Conservation (phyloP, 2,113 vertebrate genomes). For the Xyliphius kryptos region DNA sequence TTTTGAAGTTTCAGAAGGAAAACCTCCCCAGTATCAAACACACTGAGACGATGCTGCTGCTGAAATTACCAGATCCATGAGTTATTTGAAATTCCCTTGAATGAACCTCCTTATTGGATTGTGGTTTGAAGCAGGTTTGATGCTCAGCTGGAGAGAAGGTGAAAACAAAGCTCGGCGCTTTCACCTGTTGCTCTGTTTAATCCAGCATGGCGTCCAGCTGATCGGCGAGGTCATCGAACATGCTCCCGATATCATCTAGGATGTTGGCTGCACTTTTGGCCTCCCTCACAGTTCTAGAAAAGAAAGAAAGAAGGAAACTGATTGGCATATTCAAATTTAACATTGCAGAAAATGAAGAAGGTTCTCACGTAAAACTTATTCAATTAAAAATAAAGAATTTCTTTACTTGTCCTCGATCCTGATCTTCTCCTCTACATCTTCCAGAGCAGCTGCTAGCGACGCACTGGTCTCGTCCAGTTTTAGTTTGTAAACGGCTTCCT, state of each 20-base stretch:
- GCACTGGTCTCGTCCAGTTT: slow-evolving; percentile 88
- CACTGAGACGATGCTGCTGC: background rate
- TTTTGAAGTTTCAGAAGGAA: too few species aligned
- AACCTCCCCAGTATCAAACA: too few species aligned
- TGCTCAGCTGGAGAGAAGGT: slow-evolving; percentile 4
- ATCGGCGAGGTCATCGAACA: slow-evolving; percentile 49
- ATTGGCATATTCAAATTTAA: too few species aligned
- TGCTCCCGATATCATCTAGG: slow-evolving; percentile 46
- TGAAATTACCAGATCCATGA: background rate
- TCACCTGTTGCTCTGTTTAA: slow-evolving; percentile 7
- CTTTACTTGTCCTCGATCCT: slow-evolving; percentile 82
- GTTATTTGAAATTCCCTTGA: background rate
- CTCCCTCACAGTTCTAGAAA: slow-evolving; percentile 27
- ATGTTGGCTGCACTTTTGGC: slow-evolving; percentile 41
- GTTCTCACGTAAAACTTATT: background rate
- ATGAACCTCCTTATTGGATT: background rate
- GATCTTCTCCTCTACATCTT: slow-evolving; percentile 88
- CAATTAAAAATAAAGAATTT: slow-evolving; percentile 43
- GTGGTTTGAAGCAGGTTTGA: slow-evolving; percentile 8
- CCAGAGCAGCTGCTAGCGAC: slow-evolving; percentile 82
- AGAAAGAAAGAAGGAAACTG: slow-evolving; percentile 4
- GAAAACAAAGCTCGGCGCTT: slow-evolving; percentile 1
- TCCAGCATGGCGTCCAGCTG: slow-evolving; percentile 48
- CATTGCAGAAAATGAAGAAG: too few species aligned
- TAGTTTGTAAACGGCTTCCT: slow-evolving; percentile 14